phyloP scores from a whole-genome alignment of 2,888 invertebrate genomes.

The Quadroppia sp. region DNA sequence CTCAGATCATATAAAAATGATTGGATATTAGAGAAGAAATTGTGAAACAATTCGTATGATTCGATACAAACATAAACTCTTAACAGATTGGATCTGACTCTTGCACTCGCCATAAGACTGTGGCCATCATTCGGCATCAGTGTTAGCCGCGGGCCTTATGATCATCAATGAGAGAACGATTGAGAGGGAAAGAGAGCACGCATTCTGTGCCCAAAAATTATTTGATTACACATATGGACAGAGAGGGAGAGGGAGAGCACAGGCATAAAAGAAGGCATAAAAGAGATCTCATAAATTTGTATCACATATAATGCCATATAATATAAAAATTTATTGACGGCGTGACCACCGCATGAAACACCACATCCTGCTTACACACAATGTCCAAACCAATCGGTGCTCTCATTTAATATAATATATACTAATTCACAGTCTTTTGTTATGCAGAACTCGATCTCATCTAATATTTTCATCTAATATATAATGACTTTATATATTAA shows the following conservation, averaged over 20 bases:
- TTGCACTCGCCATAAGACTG: not conserved
- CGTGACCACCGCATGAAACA: slow-evolving; percentile 4
- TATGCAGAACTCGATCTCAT: not conserved
- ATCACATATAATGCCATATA: not conserved
- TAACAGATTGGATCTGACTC: not conserved
- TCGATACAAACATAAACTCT: not conserved
- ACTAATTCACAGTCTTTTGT: not conserved
- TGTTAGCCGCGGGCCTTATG: not conserved
- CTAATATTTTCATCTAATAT: slow-evolving; percentile 2
- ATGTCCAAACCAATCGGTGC: not conserved
- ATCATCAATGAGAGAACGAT: not conserved
- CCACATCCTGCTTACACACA: slow-evolving; percentile 18
- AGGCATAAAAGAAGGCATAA: not conserved
- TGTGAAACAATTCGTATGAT: not conserved
- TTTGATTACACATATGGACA: not conserved
- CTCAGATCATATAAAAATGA: not conserved
- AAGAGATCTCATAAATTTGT: slow-evolving; percentile 28
- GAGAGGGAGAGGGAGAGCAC: not conserved
- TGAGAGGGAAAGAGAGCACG: not conserved
- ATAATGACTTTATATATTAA: slow-evolving; percentile 13
- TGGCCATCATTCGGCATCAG: not conserved
- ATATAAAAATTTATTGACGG: not conserved
- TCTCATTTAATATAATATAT: not conserved
- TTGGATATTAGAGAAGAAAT: not conserved
- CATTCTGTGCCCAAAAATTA: not conserved